These are phyloP conservation scores for Petrocephalus sullivani DNA, from an alignment of 2,797 vertebrate species.

Conservation along the genomic window DNA sequence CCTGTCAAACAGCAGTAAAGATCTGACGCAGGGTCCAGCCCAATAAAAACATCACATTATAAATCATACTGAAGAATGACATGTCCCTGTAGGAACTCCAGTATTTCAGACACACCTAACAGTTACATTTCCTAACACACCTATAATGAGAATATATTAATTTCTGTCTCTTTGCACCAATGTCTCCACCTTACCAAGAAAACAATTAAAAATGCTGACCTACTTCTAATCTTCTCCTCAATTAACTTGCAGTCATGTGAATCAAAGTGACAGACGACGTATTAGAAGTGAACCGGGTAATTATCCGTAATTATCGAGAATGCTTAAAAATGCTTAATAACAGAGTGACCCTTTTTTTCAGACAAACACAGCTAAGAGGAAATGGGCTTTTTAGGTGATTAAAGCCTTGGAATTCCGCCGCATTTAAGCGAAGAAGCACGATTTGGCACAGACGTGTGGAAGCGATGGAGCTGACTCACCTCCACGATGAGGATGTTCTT, in stretches of 20 bases:
- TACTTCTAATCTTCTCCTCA: neutral
- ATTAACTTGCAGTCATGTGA: neutral
- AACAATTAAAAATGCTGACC: neutral
- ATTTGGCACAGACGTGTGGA: constrained; percentile 16
- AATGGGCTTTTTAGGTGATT: neutral
- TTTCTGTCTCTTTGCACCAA: neutral
- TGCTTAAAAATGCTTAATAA: neutral
- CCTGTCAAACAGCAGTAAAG: constrained; percentile 55
- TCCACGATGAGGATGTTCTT: constrained; percentile 73
- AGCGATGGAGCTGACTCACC: constrained; percentile 55
- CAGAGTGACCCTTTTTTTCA: neutral
- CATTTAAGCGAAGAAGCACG: neutral
- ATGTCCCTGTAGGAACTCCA: neutral
- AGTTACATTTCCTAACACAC: neutral
- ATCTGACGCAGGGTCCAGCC: neutral
- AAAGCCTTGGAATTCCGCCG: too few species aligned
- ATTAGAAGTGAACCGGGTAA: neutral
- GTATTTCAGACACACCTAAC: constrained; percentile 7
- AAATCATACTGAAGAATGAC: neutral
- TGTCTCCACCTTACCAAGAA: neutral
- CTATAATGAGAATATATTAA: neutral
- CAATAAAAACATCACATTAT: neutral
- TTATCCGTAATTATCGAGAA: neutral
- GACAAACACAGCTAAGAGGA: constrained; percentile 9
- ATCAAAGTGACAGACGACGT: neutral